phyloP scores from a whole-genome alignment of 2,797 vertebrate genomes.

The Hyperoplus immaculatus region DNA sequence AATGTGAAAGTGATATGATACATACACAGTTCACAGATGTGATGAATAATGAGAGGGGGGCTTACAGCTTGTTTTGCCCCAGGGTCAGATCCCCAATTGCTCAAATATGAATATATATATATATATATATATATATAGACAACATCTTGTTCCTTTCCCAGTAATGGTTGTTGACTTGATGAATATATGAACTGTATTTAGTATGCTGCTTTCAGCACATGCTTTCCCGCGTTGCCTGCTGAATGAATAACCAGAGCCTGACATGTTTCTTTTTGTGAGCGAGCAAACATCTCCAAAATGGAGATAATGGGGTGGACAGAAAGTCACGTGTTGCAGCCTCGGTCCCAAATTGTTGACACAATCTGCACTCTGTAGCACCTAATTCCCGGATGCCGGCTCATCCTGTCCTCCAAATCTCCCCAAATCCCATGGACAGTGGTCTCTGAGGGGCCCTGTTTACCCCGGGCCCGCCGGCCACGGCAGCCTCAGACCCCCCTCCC shows the following conservation, averaged over 20 bases:
- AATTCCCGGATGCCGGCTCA: slow-evolving; percentile 81
- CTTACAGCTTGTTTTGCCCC: not conserved
- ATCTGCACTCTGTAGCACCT: slow-evolving; percentile 75
- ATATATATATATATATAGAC: not conserved
- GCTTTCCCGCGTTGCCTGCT: slow-evolving; percentile 3
- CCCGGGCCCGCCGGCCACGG: slow-evolving; percentile 57
- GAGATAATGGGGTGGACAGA: slow-evolving; percentile 27
- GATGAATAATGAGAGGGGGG: not conserved
- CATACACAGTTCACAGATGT: not conserved
- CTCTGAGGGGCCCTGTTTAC: slow-evolving; percentile 82
- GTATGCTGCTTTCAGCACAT: slow-evolving; percentile 1
- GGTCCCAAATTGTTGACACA: slow-evolving; percentile 77
- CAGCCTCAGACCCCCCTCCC: slow-evolving; percentile 61
- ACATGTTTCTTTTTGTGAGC: slow-evolving; percentile 42
- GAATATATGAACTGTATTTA: not conserved
- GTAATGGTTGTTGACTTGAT: not conserved
- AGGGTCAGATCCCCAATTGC: not conserved
- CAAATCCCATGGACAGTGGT: slow-evolving; percentile 82
- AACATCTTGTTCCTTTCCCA: not conserved
- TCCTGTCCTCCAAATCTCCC: slow-evolving; percentile 82
- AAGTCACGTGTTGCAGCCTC: slow-evolving; percentile 56
- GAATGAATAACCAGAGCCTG: slow-evolving; percentile 27
- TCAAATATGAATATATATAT: not conserved
- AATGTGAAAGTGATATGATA: not conserved
- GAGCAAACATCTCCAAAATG: slow-evolving; percentile 67